Percentiles rank a stretch among this genome's conserved stretches.
phyloP scores from a whole-genome alignment of 30 jellyfish, hydroid and myxozoan genomes.

The Turritopsis rubra region DNA sequence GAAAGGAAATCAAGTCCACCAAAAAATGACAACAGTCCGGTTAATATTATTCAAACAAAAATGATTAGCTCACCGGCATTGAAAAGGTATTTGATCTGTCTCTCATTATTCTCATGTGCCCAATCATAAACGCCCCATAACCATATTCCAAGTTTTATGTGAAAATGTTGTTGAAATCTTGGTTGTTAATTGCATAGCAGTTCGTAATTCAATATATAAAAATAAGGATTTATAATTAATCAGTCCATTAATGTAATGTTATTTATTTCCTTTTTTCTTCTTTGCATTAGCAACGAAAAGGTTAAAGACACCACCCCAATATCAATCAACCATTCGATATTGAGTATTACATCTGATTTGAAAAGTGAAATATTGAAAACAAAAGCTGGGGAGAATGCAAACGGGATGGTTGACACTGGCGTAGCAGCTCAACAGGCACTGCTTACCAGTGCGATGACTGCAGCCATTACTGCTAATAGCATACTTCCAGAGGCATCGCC shows the following conservation, averaged over 20 bases:
- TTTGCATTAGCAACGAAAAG: conserved; percentile 1
- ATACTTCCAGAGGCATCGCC: conserved; percentile 86
- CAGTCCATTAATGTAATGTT: no score
- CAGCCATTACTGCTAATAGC: not conserved
- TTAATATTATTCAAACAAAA: conserved; percentile 8
- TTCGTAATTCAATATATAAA: no score
- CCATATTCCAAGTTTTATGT: no score
- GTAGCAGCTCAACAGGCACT: not conserved
- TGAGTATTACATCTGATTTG: conserved; percentile 24
- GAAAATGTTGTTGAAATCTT: no score
- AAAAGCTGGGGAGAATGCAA: not conserved
- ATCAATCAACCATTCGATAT: conserved; percentile 17
- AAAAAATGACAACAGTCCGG: conserved; percentile 44
- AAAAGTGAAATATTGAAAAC: not conserved
- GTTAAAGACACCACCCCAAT: not conserved
- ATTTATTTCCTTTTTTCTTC: not conserved
- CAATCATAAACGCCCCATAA: no score
- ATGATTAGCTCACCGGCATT: conserved; percentile 25
- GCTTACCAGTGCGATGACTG: not conserved
- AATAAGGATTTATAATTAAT: no score
- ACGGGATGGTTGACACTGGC: not conserved
- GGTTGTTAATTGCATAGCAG: no score
- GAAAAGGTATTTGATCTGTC: conserved; percentile 16
- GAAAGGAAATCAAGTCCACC: conserved; percentile 87
- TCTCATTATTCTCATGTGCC: not conserved